A percentile compares a stretch with the other conserved stretches of the same genome.
Evolutionary conservation across 1,140 invertebrate species (phyloP).

Genomic region (Rhizoglyphus robini): DNA sequence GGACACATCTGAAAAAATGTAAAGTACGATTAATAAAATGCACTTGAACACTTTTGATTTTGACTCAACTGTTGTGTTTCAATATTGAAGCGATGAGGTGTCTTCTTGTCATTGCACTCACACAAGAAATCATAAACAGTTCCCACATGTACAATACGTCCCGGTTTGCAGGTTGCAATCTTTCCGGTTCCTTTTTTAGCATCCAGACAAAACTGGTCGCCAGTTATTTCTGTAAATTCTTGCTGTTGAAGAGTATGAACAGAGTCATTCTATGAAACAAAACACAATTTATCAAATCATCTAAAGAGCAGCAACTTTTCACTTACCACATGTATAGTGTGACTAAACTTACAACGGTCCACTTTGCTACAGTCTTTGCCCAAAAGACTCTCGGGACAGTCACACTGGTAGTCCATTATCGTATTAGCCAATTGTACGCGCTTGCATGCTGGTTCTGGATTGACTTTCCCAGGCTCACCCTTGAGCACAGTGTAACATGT

Average conservation of each 20-base stretch:
- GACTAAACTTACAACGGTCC: background rate
- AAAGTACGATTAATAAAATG: background rate
- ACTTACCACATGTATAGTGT: background rate
- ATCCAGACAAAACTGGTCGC: background rate
- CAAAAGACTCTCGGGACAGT: background rate
- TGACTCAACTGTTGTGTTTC: background rate
- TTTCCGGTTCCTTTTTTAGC: too few species aligned
- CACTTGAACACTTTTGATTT: background rate
- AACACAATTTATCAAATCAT: background rate
- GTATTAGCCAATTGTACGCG: background rate
- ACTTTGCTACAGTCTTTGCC: background rate
- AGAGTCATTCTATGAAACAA: background rate
- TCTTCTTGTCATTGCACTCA: too few species aligned
- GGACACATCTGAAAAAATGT: background rate
- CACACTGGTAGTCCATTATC: background rate
- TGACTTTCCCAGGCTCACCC: too few species aligned
- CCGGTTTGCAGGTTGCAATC: too few species aligned
- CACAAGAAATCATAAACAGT: too few species aligned
- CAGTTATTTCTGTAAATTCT: background rate
- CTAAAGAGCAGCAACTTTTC: too few species aligned
- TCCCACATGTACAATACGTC: too few species aligned
- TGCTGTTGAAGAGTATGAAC: background rate
- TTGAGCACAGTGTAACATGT: background rate
- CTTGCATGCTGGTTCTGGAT: background rate
- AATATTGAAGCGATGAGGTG: too few species aligned